These are phyloP conservation scores for Podabrus alpinus DNA, from an alignment of 2,888 invertebrate species.

Conservation along the genomic window DNA sequence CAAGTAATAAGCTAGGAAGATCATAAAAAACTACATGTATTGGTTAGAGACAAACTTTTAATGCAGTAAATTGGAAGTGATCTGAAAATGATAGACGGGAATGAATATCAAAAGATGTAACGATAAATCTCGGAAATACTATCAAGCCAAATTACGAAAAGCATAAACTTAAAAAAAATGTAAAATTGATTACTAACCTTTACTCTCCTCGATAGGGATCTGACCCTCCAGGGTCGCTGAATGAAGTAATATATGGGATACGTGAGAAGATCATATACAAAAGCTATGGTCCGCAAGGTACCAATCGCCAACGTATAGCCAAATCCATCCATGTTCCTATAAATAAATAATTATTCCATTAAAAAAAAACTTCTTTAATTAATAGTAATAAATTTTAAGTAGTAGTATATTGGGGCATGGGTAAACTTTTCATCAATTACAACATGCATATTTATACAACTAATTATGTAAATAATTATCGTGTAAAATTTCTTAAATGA, in stretches of 20 bases:
- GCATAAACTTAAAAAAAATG: not conserved
- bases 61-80: not conserved
- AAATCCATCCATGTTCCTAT: conserved; percentile 63
- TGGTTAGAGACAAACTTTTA: not conserved
- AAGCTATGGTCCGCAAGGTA: conserved; percentile 78
- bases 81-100: not conserved
- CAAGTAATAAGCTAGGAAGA: not conserved
- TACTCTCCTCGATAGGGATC: conserved; percentile 73
- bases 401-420: not conserved
- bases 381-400: not conserved
- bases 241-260: conserved; percentile 87
- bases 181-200: conserved; percentile 64
- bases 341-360: no score
- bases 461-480: not conserved
- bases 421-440: not conserved
- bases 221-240: conserved; percentile 86
- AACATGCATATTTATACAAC: not conserved
- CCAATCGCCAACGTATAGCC: conserved; percentile 71
- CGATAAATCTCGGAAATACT: not conserved
- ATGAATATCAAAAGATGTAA: not conserved
- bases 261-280: conserved; percentile 88
- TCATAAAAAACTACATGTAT: not conserved
- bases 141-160: not conserved
- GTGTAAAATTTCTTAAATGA: no score
- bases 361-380: no score